Evolutionary conservation across 30 jellyfish, hydroid and myxozoan species (phyloP), one percentile per base, ranked within the genome.

Genomic region (Clytia hemisphaerica): DNA sequence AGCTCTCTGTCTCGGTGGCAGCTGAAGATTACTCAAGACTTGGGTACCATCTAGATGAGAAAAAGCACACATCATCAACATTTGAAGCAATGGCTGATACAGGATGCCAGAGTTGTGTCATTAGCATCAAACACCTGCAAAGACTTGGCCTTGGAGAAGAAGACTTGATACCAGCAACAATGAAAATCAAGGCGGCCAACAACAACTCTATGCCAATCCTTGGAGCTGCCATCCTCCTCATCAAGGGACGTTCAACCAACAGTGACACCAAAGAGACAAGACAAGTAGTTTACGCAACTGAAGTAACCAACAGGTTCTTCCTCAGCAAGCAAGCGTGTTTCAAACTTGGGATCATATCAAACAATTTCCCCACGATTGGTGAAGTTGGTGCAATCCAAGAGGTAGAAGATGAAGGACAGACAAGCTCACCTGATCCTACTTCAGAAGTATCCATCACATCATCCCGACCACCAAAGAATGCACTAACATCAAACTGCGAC

Each of bases 371-470:
- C 65, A 50, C 65, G 22, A 50, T 50, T 50, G 65, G 65, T 50
- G 65, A 50, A 50, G 65, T 50, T 50, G 65, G 65, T 50, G 65
- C 65, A 50, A 50, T 50, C 22, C 65, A 50, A 21, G 65, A 50
- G 22, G 65, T 9, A 50, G 65, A 50, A 50, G 14, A 14, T 6
- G 27, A 50, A 9, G 14, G 6, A 10, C 65, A 14, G 14, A 28
- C 10, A 6, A 6, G 28, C 14, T 50, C 65, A 50, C 65, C 65
- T 50, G 65, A 50, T 21, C 27, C 65, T 28, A 50, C 27, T 50
- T 21, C 27, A 21, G 65, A 50, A 14, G 27, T 50, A 50, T 50
- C 65, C 14, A 15, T 28, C 6, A 50, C 65, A 7, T 9, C 65
- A 50, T 15, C 14, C 22, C 65, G 22, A 50, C 65, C 65, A 9